phyloP scores from a whole-genome alignment of 2,113 vertebrate species.

The Catharus bicknelli region DNA sequence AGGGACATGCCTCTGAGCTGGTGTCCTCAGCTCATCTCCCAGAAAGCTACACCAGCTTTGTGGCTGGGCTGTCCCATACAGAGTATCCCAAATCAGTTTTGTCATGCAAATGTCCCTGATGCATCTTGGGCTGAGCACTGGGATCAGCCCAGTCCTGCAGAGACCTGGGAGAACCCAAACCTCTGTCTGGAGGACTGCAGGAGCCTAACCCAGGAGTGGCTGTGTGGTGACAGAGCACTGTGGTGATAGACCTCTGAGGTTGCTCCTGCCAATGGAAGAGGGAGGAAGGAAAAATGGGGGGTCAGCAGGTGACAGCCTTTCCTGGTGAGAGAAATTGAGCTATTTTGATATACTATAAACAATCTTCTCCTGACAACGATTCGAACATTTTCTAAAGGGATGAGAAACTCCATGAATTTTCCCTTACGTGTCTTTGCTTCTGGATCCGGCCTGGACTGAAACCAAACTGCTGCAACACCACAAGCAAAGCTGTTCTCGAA shows the following conservation, averaged over 20 bases:
- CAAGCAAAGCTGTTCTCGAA: neutral
- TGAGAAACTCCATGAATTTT: neutral
- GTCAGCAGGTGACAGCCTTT: neutral
- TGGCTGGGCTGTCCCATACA: rapidly evolving
- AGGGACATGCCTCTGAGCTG: neutral
- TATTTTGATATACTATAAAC: neutral
- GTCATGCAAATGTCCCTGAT: neutral
- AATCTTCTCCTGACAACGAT: neutral
- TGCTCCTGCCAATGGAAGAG: neutral
- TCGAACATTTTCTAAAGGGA: neutral
- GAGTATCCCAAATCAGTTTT: neutral
- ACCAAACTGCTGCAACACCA: neutral
- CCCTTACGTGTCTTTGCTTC: neutral
- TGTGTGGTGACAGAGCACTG: neutral
- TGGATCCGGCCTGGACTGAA: neutral
- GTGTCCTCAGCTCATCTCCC: neutral
- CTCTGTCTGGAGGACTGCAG: neutral
- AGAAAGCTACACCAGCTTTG: neutral
- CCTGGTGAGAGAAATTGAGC: rapidly evolving
- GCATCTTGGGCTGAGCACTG: neutral
- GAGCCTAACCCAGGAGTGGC: neutral
- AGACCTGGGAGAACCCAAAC: neutral
- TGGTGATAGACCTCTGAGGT: neutral
- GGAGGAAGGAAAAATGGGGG: neutral
- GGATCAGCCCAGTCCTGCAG: neutral